phyloP scores from a whole-genome alignment of 2,888 invertebrate species.

The Eucera pruinosa region DNA sequence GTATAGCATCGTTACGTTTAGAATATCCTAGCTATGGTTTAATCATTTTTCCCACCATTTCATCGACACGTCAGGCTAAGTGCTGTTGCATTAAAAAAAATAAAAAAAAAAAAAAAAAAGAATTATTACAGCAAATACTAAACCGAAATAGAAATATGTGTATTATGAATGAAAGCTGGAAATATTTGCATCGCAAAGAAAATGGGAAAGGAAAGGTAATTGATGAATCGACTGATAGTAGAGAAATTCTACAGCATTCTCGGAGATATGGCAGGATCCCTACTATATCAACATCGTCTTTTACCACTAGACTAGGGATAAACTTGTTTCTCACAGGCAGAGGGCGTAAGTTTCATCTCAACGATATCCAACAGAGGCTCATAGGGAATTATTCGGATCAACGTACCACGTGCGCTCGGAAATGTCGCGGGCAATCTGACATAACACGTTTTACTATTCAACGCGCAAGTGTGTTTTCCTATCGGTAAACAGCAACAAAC shows the following conservation, averaged over 20 bases:
- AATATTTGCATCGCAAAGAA: no score
- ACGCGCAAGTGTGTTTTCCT: not conserved
- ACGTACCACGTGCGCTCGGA: slow-evolving; percentile 57
- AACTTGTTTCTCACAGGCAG: slow-evolving; percentile 17
- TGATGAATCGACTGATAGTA: not conserved
- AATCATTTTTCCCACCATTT: no score
- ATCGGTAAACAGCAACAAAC: not conserved
- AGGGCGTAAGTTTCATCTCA: slow-evolving; percentile 31
- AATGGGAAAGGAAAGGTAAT: not conserved
- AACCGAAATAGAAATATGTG: no score
- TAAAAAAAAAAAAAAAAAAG: no score
- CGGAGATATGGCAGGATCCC: slow-evolving; percentile 23
- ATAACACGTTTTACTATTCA: not conserved
- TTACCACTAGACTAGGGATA: slow-evolving; percentile 32
- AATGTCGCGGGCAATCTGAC: slow-evolving; percentile 35
- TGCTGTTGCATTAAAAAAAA: not conserved
- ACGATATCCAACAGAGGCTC: not conserved
- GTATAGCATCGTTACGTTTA: no score
- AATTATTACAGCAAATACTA: no score
- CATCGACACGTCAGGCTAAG: no score
- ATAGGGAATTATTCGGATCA: slow-evolving; percentile 39
- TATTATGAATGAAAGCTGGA: no score
- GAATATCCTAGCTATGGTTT: no score
- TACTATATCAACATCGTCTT: slow-evolving; percentile 46
- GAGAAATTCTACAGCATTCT: not conserved